phyloP scores from a whole-genome alignment of 2,797 vertebrate species.

The Pogonophryne albipinna region DNA sequence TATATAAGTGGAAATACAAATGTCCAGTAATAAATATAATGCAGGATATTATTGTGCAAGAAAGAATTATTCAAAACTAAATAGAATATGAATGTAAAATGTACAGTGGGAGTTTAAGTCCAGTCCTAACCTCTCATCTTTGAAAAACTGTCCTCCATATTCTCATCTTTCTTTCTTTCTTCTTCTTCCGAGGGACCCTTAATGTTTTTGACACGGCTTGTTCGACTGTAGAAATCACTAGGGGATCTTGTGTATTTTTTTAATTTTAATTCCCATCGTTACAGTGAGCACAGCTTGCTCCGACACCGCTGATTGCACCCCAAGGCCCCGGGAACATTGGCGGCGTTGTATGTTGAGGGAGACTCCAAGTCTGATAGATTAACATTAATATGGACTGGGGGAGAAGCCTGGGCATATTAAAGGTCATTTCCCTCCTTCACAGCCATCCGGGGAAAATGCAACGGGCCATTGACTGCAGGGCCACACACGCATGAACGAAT shows the following conservation, averaged over 20 bases:
- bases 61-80: no score
- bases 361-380: slow-evolving; percentile 81
- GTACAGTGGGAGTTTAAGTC: neutral
- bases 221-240: slow-evolving; percentile 37
- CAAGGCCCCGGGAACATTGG: slow-evolving; percentile 76
- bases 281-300: slow-evolving; percentile 51
- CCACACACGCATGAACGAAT: slow-evolving; percentile 74
- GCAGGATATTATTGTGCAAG: no score
- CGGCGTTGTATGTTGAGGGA: slow-evolving; percentile 70
- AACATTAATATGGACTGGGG: slow-evolving; percentile 82
- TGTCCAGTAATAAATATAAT: no score
- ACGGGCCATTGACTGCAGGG: slow-evolving; percentile 74
- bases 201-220: slow-evolving; percentile 14
- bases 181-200: neutral
- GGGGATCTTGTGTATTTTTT: slow-evolving; percentile 5
- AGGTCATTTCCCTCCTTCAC: slow-evolving; percentile 76
- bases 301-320: slow-evolving; percentile 73
- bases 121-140: neutral
- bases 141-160: neutral
- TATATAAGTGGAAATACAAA: no score
- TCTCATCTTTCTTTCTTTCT: neutral
- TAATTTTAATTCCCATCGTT: slow-evolving; percentile 40
- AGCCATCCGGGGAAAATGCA: slow-evolving; percentile 75
- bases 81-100: no score
- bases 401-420: slow-evolving; percentile 73